phyloP scores from a whole-genome alignment of 1,140 invertebrate species.

The Cotesia vestalis region DNA sequence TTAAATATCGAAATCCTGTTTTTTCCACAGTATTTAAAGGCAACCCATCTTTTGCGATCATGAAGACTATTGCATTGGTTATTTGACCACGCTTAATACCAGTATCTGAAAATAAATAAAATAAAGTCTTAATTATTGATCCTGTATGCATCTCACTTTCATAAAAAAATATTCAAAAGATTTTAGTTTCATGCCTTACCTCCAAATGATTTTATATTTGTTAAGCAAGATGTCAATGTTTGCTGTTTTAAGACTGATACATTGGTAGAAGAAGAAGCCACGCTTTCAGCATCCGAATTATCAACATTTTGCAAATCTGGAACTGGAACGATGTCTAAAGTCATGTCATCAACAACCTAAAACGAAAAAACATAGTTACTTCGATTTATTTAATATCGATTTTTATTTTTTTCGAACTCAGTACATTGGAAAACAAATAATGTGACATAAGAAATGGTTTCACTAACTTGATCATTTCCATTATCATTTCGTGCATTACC shows the following conservation, averaged over 20 bases:
- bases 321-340: neutral
- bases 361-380: neutral
- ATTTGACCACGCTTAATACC: slow-evolving; percentile 25
- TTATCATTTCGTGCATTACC: neutral
- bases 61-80: slow-evolving; percentile 47
- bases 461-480: neutral
- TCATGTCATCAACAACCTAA: neutral
- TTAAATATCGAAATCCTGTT: slow-evolving; percentile 55
- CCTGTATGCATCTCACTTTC: neutral
- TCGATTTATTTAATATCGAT: neutral
- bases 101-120: neutral
- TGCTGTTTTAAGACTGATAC: slow-evolving; percentile 4
- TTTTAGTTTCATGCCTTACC: neutral
- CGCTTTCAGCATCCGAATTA: neutral
- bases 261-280: neutral
- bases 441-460: neutral
- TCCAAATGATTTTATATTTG: slow-evolving; percentile 8
- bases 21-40: slow-evolving; percentile 58
- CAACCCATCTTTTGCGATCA: slow-evolving; percentile 57
- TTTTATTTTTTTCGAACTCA: neutral
- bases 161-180: neutral
- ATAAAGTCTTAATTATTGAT: neutral
- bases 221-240: slow-evolving; percentile 11
- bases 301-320: neutral
- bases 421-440: slow-evolving; percentile 3